Conservation (phyloP, 2,888 invertebrate genomes). For the Melinopterus prodromus region DNA sequence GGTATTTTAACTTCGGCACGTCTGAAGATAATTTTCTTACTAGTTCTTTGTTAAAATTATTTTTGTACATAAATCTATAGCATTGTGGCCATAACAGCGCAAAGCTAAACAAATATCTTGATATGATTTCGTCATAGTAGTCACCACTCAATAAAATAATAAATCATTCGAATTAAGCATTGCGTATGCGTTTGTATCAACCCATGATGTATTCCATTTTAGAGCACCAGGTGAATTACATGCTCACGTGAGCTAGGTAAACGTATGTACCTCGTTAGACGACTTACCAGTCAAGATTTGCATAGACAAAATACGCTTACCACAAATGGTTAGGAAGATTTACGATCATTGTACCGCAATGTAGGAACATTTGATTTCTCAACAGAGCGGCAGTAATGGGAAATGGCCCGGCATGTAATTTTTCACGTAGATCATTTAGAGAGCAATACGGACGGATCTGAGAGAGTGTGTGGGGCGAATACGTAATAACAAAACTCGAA, state of each 20-base stretch:
- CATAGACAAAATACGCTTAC: slow-evolving; percentile 4
- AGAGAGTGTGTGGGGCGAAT: not conserved
- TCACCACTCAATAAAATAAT: not conserved
- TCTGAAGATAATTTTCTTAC: too few species aligned
- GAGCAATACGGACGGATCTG: not conserved
- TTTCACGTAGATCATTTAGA: not conserved
- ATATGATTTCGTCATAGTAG: too few species aligned
- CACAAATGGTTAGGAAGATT: not conserved
- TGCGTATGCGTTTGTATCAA: not conserved
- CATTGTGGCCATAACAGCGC: too few species aligned
- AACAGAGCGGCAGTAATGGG: not conserved
- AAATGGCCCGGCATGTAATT: not conserved
- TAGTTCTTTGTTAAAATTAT: too few species aligned
- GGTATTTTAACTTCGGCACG: too few species aligned
- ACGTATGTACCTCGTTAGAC: not conserved
- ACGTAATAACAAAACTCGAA: not conserved
- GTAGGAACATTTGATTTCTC: not conserved
- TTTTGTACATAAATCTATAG: too few species aligned
- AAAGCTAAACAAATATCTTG: too few species aligned
- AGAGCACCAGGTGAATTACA: not conserved
- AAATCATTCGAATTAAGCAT: not conserved
- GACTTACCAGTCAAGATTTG: not conserved
- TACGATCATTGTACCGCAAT: not conserved
- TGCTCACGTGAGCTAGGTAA: not conserved
- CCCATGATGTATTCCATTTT: not conserved